phyloP scores from a whole-genome alignment of 64 coral and sea anemone species.

The Platygyra sinensis region DNA sequence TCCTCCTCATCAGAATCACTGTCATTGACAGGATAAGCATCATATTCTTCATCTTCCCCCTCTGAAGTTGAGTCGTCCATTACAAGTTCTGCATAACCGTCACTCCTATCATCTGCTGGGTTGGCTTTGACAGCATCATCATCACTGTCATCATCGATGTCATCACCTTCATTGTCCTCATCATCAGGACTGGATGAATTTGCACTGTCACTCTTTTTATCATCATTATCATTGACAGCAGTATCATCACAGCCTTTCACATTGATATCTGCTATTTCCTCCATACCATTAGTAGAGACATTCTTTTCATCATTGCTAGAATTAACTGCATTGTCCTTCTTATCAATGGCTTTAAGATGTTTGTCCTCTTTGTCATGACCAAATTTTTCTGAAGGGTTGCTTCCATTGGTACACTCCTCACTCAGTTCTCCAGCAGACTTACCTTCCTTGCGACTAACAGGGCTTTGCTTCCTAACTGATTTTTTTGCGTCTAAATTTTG shows the following conservation, averaged over 20 bases:
- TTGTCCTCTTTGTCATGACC: neutral
- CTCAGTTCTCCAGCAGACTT: neutral
- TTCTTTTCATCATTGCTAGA: neutral
- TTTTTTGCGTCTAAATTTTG: neutral
- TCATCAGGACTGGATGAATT: neutral
- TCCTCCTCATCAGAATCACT: constrained; percentile 29
- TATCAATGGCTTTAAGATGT: neutral
- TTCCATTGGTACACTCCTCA: neutral
- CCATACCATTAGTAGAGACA: neutral
- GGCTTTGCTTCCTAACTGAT: neutral
- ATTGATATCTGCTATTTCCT: neutral
- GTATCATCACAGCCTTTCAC: neutral
- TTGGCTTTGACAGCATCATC: neutral
- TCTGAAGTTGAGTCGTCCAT: constrained; percentile 28
- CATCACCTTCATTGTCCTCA: neutral
- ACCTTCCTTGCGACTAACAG: neutral
- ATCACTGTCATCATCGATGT: neutral
- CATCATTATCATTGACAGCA: neutral
- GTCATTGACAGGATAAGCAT: neutral
- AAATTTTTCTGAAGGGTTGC: neutral
- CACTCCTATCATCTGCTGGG: neutral
- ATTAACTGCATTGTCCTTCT: neutral
- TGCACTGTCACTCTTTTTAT: neutral
- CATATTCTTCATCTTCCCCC: constrained; percentile 1
- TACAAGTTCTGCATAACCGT: constrained; percentile 33